Percentiles rank a stretch among this genome's conserved stretches.
Evolutionary conservation across 2,888 invertebrate genomes (phyloP).

Genomic region (Atrina japonica): DNA sequence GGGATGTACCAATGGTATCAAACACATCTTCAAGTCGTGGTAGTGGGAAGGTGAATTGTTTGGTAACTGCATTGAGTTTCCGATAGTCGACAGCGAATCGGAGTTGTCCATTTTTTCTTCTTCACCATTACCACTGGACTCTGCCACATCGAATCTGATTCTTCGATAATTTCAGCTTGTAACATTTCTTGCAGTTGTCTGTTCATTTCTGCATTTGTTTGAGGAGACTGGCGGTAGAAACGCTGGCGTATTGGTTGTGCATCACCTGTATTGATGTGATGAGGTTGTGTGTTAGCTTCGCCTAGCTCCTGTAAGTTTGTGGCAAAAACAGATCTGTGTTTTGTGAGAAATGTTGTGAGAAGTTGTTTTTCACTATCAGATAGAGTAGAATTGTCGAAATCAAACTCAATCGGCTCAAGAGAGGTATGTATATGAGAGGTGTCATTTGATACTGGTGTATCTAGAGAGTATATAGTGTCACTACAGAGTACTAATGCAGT

Average conservation of each 20-base stretch:
- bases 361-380: conserved; percentile 11
- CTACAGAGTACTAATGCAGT: neutral
- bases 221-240: conserved; percentile 37
- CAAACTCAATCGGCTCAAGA: no score
- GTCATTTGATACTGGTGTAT: no score
- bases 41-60: conserved; percentile 36
- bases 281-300: conserved; percentile 5
- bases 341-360: conserved; percentile 4
- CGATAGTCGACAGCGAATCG: conserved; percentile 32
- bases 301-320: conserved; percentile 23
- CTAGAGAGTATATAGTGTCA: neutral
- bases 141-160: conserved; percentile 41
- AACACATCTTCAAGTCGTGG: conserved; percentile 41
- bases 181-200: conserved; percentile 44
- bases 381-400: conserved; percentile 12
- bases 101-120: conserved; percentile 13
- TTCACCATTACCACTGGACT: conserved; percentile 30
- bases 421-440: no score
- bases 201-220: conserved; percentile 45
- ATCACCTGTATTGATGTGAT: conserved; percentile 48
- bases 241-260: conserved; percentile 36
- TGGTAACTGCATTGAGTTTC: conserved; percentile 23
- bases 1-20: conserved; percentile 26
- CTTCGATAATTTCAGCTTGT: conserved; percentile 36
- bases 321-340: conserved; percentile 33